phyloP scores from a whole-genome alignment of 2,797 vertebrate genomes.

The Urocyon cinereoargenteus region DNA sequence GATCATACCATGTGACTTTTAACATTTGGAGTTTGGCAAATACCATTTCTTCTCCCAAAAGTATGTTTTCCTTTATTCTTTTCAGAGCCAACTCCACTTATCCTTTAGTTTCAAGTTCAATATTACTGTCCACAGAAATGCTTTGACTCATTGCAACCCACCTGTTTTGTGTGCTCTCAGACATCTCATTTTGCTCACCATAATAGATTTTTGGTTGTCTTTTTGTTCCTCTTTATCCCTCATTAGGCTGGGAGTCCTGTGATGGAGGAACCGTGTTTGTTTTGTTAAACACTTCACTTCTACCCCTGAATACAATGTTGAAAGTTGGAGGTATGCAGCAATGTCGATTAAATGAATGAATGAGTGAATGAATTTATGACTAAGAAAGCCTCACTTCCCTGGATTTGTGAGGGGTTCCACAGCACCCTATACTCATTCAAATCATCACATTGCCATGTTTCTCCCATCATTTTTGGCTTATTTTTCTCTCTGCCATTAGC shows the following conservation, averaged over 20 bases:
- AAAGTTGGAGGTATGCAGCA: neutral
- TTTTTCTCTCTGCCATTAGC: neutral
- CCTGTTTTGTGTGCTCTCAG: neutral
- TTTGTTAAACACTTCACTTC: neutral
- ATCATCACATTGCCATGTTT: neutral
- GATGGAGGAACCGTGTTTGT: neutral
- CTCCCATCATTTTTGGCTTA: neutral
- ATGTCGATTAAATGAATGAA: neutral
- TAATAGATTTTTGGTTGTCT: neutral
- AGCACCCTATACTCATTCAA: neutral
- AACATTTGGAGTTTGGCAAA: neutral
- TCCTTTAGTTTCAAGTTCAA: neutral
- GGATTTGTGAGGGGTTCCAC: neutral
- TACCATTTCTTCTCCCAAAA: neutral
- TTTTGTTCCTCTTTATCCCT: neutral
- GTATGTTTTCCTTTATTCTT: neutral
- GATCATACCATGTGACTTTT: neutral
- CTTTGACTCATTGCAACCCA: neutral
- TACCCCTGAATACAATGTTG: neutral
- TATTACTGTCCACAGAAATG: neutral
- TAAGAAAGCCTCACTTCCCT: neutral
- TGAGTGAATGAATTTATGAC: neutral
- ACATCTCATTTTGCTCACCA: neutral
- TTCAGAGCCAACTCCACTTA: neutral
- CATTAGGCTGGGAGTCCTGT: neutral